Conservation (phyloP, 2,113 vertebrate genomes). For the Pangasianodon gigas region DNA sequence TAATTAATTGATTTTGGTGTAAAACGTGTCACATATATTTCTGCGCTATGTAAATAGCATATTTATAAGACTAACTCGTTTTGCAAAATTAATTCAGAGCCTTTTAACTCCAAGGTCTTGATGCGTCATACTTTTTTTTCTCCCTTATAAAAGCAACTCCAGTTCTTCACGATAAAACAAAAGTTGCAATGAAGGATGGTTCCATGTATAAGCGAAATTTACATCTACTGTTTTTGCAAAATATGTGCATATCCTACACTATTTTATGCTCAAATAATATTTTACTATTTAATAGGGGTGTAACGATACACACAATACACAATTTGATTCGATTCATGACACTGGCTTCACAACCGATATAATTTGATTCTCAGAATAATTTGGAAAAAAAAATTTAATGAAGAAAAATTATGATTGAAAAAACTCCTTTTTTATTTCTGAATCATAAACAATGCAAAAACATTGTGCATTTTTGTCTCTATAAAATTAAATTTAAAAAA, state of each 20-base stretch:
- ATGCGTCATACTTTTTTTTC: neutral
- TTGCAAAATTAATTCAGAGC: neutral
- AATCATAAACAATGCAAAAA: neutral
- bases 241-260: neutral
- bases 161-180: neutral
- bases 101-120: neutral
- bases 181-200: neutral
- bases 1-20: neutral
- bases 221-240: neutral
- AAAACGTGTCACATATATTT: neutral
- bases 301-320: too few relatives aligned
- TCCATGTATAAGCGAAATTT: neutral
- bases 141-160: neutral
- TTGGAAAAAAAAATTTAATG: neutral
- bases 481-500: neutral
- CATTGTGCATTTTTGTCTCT: neutral
- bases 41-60: neutral
- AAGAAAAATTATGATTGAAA: neutral
- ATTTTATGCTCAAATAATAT: neutral
- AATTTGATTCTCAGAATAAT: neutral
- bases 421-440: neutral
- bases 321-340: neutral
- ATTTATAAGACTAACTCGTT: neutral
- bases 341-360: neutral
- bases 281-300: neutral